These are phyloP conservation scores for Tetramorium bicarinatum DNA, from an alignment of 2,888 invertebrate species.

Conservation along the genomic window DNA sequence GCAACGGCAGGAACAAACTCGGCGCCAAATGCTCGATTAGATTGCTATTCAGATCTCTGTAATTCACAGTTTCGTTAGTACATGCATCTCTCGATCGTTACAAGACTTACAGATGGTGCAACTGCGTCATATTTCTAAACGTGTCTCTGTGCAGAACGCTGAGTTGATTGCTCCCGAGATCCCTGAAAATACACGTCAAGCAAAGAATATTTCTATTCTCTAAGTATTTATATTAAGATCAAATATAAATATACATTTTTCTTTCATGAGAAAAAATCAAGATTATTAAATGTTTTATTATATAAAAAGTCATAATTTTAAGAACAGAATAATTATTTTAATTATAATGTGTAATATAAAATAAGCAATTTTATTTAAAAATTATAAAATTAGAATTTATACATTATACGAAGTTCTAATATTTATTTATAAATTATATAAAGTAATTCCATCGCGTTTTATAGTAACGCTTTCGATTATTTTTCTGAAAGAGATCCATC, in stretches of 20 bases:
- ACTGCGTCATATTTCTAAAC: constrained; percentile 89
- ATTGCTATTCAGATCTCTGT: constrained; percentile 83
- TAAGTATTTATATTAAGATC: neutral
- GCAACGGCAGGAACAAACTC: constrained; percentile 82
- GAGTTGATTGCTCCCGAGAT: constrained; percentile 91
- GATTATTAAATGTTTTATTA: neutral
- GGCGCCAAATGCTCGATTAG: constrained; percentile 83
- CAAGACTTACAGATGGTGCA: constrained; percentile 87
- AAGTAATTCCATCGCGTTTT: neutral
- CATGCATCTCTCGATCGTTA: neutral
- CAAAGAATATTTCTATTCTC: neutral
- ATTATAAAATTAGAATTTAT: neutral
- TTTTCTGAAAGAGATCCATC: neutral
- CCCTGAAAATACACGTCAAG: constrained; percentile 88
- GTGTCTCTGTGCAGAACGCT: constrained; percentile 90
- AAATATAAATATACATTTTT: neutral
- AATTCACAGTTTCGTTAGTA: constrained; percentile 49
- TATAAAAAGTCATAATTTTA: neutral
- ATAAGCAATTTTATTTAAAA: neutral
- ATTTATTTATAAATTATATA: neutral
- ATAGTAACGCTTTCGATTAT: neutral
- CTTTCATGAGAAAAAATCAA: neutral
- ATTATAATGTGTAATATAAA: neutral
- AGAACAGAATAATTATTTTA: neutral
- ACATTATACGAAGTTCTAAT: neutral